Evolutionary conservation across 2,888 invertebrate species (phyloP).

Genomic region (Drosophila paramelanica): DNA sequence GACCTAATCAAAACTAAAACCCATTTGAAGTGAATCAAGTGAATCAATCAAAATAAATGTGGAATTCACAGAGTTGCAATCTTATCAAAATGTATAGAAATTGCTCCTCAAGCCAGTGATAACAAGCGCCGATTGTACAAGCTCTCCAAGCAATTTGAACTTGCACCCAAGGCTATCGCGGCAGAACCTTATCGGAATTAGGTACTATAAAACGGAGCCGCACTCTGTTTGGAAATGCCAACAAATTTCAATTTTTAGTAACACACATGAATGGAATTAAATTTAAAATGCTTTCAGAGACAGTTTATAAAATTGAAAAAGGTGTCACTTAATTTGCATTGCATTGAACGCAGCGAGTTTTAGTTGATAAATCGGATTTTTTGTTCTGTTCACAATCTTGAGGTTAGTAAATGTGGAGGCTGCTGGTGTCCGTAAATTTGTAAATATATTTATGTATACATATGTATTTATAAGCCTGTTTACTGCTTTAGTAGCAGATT

Average conservation of each 20-base stretch:
- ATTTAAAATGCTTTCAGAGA: neutral
- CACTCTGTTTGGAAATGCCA: neutral
- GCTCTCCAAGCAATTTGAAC: conserved; percentile 9
- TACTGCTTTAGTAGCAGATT: neutral
- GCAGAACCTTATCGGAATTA: conserved; percentile 7
- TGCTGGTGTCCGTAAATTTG: neutral
- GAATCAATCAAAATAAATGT: neutral
- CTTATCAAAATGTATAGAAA: conserved; percentile 4
- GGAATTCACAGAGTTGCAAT: neutral
- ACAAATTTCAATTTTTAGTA: neutral
- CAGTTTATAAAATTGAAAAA: neutral
- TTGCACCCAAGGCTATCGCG: conserved; percentile 22
- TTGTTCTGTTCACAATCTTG: neutral
- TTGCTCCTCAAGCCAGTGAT: conserved; percentile 6
- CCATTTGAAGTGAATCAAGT: neutral
- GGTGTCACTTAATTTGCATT: neutral
- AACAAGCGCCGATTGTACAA: neutral
- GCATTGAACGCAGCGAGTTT: neutral
- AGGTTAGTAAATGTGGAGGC: conserved; percentile 16
- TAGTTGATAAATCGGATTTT: conserved; percentile 4
- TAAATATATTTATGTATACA: neutral
- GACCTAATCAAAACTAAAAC: neutral
- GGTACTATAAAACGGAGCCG: neutral
- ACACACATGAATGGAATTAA: neutral
- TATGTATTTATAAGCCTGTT: conserved; percentile 3